Base-by-base conservation (phyloP, 53 echinoderm and acorn worm species). In the Astropecten irregularis region DNA sequence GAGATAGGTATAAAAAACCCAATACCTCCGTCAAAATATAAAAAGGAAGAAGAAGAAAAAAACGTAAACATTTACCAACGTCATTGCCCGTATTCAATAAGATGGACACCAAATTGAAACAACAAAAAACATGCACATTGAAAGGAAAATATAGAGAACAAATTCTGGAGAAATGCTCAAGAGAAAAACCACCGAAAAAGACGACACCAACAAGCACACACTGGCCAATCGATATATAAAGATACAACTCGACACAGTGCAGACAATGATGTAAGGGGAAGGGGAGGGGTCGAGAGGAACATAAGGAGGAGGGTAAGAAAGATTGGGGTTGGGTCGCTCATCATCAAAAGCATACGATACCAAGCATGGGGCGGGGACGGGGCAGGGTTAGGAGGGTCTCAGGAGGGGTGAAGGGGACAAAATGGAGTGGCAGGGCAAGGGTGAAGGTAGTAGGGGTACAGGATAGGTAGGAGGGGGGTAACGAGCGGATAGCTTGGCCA, bases 111-210 rank as follows among this genome's bases (percentile, higher is more conserved):
- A 11, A 46, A 5, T 25, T 26, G 46, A 68, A 27, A 68, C 68
- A 79, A 79, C 42, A 74, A 9, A 79, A 42, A 44, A 79, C 79
- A 79, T 79, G 79, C 71, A 72, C 35, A 53, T 55, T 35, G 67
- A 50, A 76, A 74, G 40, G 37, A 54, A 69, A 16, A 30, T 13
- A 70, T 39, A 73, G 38, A 37, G 36, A 85, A 68, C 0, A 48
- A 64, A n/a, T 27, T 27, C 29, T 22, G 33, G 29, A 27, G 76
- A 48, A 67, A 82, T 31, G 29, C 65, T 33, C 16, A 9, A 68
- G 69, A 30, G 83, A 52, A 9, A 52, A 57, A 58, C 38, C 42
- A 44, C 40, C 23, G 19, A 28, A 40, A 47, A 42, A 42, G 42
- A 46, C 62, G 40, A 58, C 44, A 77, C 40, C 15, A 31, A 62